Conservation (phyloP, 1,140 invertebrate genomes). For the Leptoteleia sp. region DNA sequence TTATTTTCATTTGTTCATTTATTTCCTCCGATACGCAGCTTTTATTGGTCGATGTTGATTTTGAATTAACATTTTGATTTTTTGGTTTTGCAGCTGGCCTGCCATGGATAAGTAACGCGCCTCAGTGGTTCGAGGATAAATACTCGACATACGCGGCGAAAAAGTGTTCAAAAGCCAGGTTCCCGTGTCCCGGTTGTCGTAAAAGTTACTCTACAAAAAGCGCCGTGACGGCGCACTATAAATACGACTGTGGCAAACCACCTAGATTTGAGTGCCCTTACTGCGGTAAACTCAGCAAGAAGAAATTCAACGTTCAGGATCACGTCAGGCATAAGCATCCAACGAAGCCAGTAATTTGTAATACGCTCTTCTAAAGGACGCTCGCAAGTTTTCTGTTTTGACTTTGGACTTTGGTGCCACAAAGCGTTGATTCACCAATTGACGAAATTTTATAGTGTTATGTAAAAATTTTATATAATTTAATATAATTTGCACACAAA, state of each 20-base stretch:
- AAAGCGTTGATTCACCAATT: neutral
- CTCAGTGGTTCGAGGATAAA: constrained; percentile 69
- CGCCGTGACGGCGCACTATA: constrained; percentile 83
- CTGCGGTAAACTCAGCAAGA: constrained; percentile 82
- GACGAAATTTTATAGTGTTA: too few species aligned
- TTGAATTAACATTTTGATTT: constrained; percentile 52
- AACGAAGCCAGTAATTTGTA: constrained; percentile 55
- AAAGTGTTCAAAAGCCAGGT: constrained; percentile 70
- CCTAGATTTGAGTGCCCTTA: constrained; percentile 83
- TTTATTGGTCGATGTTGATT: neutral
- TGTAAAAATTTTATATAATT: too few species aligned
- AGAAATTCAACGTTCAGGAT: constrained; percentile 81
- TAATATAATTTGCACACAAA: too few species aligned
- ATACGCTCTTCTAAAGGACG: constrained; percentile 30
- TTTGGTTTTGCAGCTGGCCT: constrained; percentile 72
- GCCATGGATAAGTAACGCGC: constrained; percentile 60
- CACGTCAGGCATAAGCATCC: constrained; percentile 77
- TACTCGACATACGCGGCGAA: constrained; percentile 38
- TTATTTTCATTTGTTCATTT: too few species aligned
- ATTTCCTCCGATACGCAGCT: too few species aligned
- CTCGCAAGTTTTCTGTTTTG: too few species aligned
- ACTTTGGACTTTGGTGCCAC: too few species aligned
- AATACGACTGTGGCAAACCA: constrained; percentile 78
- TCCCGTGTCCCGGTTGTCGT: constrained; percentile 81
- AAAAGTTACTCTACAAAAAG: constrained; percentile 84